Evolutionary conservation across 2,113 vertebrate genomes (phyloP), one percentile per base, ranked within the genome.

Genomic region (Pachycephala philippinensis): DNA sequence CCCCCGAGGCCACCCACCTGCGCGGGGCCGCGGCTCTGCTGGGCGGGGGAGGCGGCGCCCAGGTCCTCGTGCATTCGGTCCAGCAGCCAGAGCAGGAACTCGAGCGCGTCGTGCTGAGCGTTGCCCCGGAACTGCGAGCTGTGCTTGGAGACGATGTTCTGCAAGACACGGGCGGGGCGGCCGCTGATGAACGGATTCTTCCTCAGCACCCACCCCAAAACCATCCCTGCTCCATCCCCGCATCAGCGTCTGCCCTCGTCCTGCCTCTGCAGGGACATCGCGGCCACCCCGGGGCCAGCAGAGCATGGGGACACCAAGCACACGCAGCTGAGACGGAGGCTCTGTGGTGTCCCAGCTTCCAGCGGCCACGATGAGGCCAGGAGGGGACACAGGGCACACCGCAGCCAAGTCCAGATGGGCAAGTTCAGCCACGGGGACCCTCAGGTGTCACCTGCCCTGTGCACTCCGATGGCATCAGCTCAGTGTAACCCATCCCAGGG

Each of bases 71-170:
- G 98, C 93, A 99, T 98, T 39, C 98, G 97, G 83, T 99, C 99
- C 97, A 99, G 97, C 76, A 99, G 96, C 99, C 99, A 99, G 72
- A 99, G 98, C 76, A 99, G 98, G 96, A 99, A 99, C 97, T 99
- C 99, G 39, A 99, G 98, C 80, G 99, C 99, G 0, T 99, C 99
- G 0, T 99, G 99, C 90, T 99, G 99, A 13, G 99, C 98, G 28
- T 99, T 99, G 57, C 99, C 99, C 39, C 98, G 98, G 94, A 99
- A 99, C 98, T 99, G 99, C 15, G 98, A 95, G 84, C 98, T 98
- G 19, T 99, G 98, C 96, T 99, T 99, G 90, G 99, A 98, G 84
- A 99, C 99, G 3, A 98, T 98, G 79, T 98, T 99, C 99, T 99
- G 96, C 76, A 89, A 88, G 65, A 81, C 42, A 88, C 1, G 14